Evolutionary conservation across 2,113 vertebrate species (phyloP).

Genomic region (Saguinus imperator): DNA sequence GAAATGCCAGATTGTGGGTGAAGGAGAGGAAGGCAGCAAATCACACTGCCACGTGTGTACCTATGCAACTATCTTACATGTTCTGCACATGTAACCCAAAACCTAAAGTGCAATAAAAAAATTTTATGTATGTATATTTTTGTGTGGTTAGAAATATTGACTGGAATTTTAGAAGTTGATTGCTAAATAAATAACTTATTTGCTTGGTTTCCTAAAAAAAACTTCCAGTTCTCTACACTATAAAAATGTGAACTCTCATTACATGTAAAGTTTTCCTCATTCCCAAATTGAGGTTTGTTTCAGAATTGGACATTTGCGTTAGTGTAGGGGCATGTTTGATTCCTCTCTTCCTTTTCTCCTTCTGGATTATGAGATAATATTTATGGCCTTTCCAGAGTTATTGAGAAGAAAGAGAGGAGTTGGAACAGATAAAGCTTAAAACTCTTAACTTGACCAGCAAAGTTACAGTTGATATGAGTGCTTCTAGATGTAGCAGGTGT

Average conservation of each 20-base stretch:
- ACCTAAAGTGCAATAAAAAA: too few relatives aligned
- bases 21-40: too few relatives aligned
- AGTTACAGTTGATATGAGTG: neutral
- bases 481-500: neutral
- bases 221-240: neutral
- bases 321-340: neutral
- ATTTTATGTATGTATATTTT: neutral
- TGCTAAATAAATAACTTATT: neutral
- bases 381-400: neutral
- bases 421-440: neutral
- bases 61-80: too few relatives aligned
- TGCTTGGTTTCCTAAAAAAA: neutral
- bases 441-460: neutral
- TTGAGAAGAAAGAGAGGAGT: neutral
- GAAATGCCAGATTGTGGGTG: too few relatives aligned
- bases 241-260: neutral
- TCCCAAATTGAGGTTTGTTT: neutral
- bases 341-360: neutral
- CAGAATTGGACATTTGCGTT: neutral
- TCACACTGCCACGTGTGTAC: too few relatives aligned
- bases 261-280: neutral
- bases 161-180: constrained; percentile 6
- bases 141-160: neutral
- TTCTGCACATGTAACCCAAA: too few relatives aligned
- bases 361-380: neutral